Conservation (phyloP, 30 jellyfish, hydroid and myxozoan genomes). For the Calvadosia cruxmelitensis region DNA sequence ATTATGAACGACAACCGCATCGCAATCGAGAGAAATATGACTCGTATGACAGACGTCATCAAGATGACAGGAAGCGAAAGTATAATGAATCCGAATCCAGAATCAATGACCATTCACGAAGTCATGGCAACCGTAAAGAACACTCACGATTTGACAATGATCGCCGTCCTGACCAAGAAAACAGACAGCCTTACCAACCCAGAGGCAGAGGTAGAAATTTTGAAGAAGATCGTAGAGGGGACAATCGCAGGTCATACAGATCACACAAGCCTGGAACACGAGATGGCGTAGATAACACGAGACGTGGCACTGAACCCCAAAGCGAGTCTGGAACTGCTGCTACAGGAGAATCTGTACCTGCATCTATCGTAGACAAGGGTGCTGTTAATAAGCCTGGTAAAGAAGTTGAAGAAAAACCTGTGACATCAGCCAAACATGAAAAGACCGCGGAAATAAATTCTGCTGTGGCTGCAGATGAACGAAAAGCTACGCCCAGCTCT, state of each 20-base stretch:
- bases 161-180: slow-evolving; percentile 8
- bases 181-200: slow-evolving; percentile 6
- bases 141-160: slow-evolving; percentile 5
- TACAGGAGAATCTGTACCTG: not conserved
- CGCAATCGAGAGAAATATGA: not conserved
- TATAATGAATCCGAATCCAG: too few relatives aligned
- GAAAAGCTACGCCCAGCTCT: not conserved
- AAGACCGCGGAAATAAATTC: too few relatives aligned
- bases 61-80: not conserved
- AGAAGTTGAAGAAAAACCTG: not conserved
- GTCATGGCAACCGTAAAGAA: slow-evolving; percentile 1
- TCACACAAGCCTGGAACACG: not conserved
- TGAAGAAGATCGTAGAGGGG: slow-evolving; percentile 14
- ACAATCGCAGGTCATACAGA: not conserved
- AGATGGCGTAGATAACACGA: not conserved
- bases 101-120: not conserved
- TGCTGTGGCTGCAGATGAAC: not conserved
- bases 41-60: not conserved
- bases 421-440: too few relatives aligned
- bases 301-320: not conserved
- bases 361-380: too few relatives aligned
- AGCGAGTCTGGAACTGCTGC: not conserved
- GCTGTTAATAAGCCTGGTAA: too few relatives aligned
- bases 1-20: slow-evolving; percentile 1
- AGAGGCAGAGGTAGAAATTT: slow-evolving; percentile 5